Conservation (phyloP, 2,797 vertebrate species). For the Esox lucius region DNA sequence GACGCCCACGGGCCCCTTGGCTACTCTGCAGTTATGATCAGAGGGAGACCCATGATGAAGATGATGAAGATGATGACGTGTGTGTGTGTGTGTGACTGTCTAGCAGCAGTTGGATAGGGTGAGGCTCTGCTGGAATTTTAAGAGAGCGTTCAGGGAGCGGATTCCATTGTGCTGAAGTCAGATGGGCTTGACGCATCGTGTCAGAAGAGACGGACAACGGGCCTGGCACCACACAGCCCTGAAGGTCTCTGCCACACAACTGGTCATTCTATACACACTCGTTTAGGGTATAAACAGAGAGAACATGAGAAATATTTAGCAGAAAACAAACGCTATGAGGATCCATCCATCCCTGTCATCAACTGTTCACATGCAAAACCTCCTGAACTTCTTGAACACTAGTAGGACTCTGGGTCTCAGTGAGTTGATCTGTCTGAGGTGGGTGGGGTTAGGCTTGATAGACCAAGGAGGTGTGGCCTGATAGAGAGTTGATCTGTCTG, state of each 20-base stretch:
- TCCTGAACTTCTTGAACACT: not conserved
- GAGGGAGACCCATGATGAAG: not conserved
- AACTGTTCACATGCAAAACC: not conserved
- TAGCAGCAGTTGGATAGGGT: not conserved
- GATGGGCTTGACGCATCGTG: not conserved
- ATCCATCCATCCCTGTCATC: not conserved
- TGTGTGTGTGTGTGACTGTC: not conserved
- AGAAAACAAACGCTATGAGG: not conserved
- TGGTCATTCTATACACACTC: not conserved
- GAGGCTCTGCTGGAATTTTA: not conserved
- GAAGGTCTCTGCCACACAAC: not conserved
- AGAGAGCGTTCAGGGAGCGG: not conserved
- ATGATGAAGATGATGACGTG: too few relatives aligned
- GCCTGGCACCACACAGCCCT: not conserved
- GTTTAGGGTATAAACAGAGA: not conserved
- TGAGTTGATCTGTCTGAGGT: not conserved
- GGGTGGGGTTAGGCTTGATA: not conserved
- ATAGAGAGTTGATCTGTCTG: not conserved
- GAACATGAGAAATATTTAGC: not conserved
- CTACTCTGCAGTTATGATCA: constrained; percentile 6
- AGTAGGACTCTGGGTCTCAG: not conserved
- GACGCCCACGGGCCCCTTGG: constrained; percentile 23
- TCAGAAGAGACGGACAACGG: not conserved
- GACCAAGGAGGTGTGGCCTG: not conserved
- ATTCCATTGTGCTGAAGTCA: not conserved